Percentiles rank a stretch among this genome's conserved stretches.
Evolutionary conservation across 2,888 invertebrate genomes (phyloP).

Genomic region (Nysson spinosus): DNA sequence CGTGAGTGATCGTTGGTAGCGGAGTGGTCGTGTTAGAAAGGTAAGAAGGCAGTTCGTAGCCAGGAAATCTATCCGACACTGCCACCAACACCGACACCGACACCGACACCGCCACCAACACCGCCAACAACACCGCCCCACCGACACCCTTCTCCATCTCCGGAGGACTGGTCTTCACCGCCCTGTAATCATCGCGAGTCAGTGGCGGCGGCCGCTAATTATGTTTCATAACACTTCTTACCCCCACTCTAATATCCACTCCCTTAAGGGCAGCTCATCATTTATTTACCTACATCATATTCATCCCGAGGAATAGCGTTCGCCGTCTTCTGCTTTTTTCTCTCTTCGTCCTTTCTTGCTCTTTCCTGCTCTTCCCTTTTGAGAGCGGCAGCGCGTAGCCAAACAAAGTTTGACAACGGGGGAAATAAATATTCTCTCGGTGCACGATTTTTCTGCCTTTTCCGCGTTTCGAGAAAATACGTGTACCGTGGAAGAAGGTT

Average conservation of each 20-base stretch:
- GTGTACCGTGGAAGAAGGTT: too few species aligned
- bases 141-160: slow-evolving; percentile 57
- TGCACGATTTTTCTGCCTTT: neutral
- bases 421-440: neutral
- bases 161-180: slow-evolving; percentile 74
- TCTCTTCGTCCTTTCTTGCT: slow-evolving; percentile 10
- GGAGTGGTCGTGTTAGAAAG: slow-evolving; percentile 33
- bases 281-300: slow-evolving; percentile 78
- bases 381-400: neutral
- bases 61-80: slow-evolving; percentile 75
- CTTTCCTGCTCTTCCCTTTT: neutral
- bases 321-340: slow-evolving; percentile 18
- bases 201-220: slow-evolving; percentile 77
- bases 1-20: slow-evolving; percentile 14
- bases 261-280: slow-evolving; percentile 76
- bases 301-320: slow-evolving; percentile 70
- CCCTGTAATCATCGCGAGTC: slow-evolving; percentile 78
- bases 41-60: slow-evolving; percentile 66
- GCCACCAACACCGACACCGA: slow-evolving; percentile 61
- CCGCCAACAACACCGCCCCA: slow-evolving; percentile 62
- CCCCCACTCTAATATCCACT: slow-evolving; percentile 74
- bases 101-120: slow-evolving; percentile 61
- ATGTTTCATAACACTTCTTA: slow-evolving; percentile 78
- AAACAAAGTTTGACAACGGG: too few species aligned
- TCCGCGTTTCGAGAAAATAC: too few species aligned